These are phyloP conservation scores for Trachythela sp. DNA, from an alignment of 64 coral and sea anemone species.

Conservation along the genomic window DNA sequence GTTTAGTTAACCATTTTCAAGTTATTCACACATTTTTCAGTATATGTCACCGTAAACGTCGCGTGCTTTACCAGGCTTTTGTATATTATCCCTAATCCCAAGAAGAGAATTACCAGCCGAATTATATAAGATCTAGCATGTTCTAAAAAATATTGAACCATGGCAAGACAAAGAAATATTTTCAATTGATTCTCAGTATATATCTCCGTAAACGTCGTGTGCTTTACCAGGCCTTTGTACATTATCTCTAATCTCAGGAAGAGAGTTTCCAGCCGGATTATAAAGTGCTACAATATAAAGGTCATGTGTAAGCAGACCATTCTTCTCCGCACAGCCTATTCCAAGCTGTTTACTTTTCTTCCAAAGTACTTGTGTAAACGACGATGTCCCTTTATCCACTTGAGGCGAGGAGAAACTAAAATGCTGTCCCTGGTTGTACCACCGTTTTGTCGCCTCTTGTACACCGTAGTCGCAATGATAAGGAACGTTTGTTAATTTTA, in stretches of 20 bases:
- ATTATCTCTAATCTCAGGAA: slow-evolving; percentile 4
- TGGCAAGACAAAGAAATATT: too few relatives aligned
- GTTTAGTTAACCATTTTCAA: too few relatives aligned
- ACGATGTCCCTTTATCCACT: not conserved
- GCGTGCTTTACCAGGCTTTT: not conserved
- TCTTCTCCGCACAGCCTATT: not conserved
- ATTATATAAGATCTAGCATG: too few relatives aligned
- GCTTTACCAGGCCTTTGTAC: not conserved
- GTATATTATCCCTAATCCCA: not conserved
- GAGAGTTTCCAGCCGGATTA: not conserved
- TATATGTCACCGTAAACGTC: slow-evolving; percentile 6
- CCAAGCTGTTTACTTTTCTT: slow-evolving; percentile 13
- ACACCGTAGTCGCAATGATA: slow-evolving; percentile 10
- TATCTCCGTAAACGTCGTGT: not conserved
- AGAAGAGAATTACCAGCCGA: not conserved
- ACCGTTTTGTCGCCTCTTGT: slow-evolving; percentile 2
- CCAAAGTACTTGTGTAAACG: slow-evolving; percentile 3
- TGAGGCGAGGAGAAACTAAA: slow-evolving; percentile 7
- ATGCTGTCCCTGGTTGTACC: slow-evolving; percentile 19
- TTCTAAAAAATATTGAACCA: too few relatives aligned
- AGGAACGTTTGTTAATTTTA: not conserved
- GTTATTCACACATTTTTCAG: not conserved
- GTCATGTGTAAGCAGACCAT: not conserved
- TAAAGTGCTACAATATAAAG: slow-evolving; percentile 1
- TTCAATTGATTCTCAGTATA: not conserved